Conservation (phyloP, 2,888 invertebrate species). For the Balanococcus diminutus region DNA sequence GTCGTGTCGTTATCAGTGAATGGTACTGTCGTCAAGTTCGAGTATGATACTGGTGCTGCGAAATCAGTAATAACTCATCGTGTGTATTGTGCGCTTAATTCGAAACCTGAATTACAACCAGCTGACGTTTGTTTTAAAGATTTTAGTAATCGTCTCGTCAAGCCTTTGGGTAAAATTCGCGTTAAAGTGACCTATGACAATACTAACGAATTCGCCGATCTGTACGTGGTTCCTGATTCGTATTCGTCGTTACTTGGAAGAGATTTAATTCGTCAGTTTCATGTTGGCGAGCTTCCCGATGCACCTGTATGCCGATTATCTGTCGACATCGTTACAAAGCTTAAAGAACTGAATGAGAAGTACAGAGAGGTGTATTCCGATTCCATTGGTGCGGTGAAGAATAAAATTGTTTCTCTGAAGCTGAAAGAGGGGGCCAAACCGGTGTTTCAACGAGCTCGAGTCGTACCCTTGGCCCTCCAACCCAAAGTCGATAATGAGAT, state of each 20-base stretch:
- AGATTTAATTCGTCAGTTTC: neutral
- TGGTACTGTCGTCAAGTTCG: neutral
- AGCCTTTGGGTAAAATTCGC: neutral
- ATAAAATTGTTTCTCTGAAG: constrained; percentile 46
- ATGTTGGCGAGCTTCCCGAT: neutral
- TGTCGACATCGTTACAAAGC: no score
- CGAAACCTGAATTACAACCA: neutral
- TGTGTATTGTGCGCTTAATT: neutral
- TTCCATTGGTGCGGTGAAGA: neutral
- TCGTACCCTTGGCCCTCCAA: constrained; percentile 55
- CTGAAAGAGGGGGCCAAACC: constrained; percentile 58
- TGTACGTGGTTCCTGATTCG: neutral
- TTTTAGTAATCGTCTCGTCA: neutral
- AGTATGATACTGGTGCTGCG: constrained; percentile 27
- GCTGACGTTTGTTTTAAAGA: neutral
- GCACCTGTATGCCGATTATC: neutral
- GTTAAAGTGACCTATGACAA: neutral
- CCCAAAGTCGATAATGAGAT: constrained; percentile 55
- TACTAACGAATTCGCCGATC: neutral
- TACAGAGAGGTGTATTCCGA: neutral
- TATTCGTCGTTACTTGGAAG: neutral
- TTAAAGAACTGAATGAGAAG: neutral
- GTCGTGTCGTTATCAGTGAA: constrained; percentile 1
- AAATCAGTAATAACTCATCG: constrained; percentile 3
- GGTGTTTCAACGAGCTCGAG: constrained; percentile 55